These are phyloP conservation scores for Gallinago paraguaiae DNA, from an alignment of 2,113 vertebrate species.

Conservation along the genomic window DNA sequence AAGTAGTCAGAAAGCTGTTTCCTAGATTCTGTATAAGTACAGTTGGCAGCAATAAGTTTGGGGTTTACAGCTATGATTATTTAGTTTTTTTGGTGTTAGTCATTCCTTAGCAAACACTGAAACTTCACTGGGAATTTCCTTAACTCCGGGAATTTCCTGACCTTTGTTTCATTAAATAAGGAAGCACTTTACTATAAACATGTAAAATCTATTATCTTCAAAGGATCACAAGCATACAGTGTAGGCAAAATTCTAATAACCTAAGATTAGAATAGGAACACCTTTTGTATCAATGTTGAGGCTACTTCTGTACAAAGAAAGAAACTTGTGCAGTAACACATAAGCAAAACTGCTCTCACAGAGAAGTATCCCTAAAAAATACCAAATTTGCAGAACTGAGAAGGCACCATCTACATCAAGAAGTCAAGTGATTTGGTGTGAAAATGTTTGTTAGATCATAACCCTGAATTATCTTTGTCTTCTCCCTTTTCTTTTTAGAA, in stretches of 20 bases:
- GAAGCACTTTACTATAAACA: background rate
- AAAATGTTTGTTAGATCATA: background rate
- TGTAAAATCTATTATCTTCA: background rate
- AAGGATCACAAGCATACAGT: background rate
- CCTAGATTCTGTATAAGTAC: background rate
- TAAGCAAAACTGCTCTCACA: background rate
- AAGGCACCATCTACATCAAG: background rate
- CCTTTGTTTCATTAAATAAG: background rate
- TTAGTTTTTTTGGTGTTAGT: background rate
- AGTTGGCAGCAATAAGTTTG: background rate
- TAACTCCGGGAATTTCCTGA: background rate
- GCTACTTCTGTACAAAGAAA: background rate
- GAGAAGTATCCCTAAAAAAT: background rate
- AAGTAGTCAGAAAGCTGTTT: background rate
- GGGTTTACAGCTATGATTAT: background rate
- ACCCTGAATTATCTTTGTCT: background rate
- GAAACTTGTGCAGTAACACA: background rate
- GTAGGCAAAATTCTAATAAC: background rate
- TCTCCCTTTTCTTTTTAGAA: background rate
- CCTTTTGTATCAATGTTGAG: background rate
- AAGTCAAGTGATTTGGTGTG: background rate
- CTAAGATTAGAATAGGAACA: background rate
- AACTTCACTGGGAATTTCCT: background rate
- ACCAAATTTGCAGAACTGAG: background rate
- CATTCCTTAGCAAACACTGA: background rate